Percentiles rank a stretch among this genome's conserved stretches.
Conservation (phyloP, 1,140 invertebrate genomes). For the Tribolium madens region DNA sequence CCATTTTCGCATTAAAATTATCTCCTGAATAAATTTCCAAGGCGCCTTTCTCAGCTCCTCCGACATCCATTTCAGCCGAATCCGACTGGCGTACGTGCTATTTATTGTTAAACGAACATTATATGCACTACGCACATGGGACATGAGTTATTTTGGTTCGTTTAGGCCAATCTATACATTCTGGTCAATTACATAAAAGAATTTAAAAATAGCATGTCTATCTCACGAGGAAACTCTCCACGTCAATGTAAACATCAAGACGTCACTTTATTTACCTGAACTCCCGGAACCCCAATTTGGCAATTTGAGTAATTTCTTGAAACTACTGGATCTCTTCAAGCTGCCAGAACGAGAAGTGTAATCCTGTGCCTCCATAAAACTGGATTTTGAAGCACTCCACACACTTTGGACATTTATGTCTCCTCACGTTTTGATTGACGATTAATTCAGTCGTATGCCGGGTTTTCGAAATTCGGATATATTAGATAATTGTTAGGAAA, state of each 20-base stretch:
- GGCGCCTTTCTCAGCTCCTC: slow-evolving; percentile 11
- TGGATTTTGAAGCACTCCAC: slow-evolving; percentile 6
- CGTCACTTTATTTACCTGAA: slow-evolving; percentile 35
- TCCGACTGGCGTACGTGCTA: slow-evolving; percentile 28
- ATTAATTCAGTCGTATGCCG: too few relatives aligned
- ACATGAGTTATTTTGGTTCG: slow-evolving; percentile 40
- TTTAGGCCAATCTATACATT: slow-evolving; percentile 42
- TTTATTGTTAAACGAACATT: slow-evolving; percentile 38
- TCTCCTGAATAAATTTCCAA: slow-evolving; percentile 1
- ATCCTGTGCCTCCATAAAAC: slow-evolving; percentile 59
- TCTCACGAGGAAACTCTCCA: not conserved
- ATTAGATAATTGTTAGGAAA: slow-evolving; percentile 14
- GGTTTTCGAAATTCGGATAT: too few relatives aligned
- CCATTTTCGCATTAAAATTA: slow-evolving; percentile 20
- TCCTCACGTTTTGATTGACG: not conserved
- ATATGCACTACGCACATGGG: slow-evolving; percentile 43
- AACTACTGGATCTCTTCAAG: slow-evolving; percentile 71
- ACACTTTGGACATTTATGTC: slow-evolving; percentile 4
- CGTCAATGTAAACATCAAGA: not conserved
- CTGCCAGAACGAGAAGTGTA: slow-evolving; percentile 63
- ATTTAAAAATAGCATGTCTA: slow-evolving; percentile 43
- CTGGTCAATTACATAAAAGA: slow-evolving; percentile 42
- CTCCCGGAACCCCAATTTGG: slow-evolving; percentile 69
- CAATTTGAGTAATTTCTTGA: slow-evolving; percentile 73
- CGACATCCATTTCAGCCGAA: not conserved